Evolutionary conservation across 2,797 vertebrate genomes (phyloP).

Genomic region (Crocodylus rhombifer): DNA sequence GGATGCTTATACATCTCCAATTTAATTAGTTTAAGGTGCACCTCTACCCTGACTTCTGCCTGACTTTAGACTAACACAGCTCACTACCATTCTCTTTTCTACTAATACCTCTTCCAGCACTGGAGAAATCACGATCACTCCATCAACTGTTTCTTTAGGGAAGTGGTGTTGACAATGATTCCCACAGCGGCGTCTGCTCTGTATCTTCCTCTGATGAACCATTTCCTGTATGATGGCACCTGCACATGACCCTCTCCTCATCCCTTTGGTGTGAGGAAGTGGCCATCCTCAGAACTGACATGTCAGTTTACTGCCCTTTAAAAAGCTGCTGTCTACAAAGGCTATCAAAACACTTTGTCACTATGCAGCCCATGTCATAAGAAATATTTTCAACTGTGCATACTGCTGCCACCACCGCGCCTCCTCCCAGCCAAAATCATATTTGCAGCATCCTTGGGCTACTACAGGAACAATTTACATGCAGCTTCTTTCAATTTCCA

Average conservation of each 20-base stretch:
- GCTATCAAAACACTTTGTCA: too few relatives aligned
- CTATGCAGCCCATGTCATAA: too few relatives aligned
- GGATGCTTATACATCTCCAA: too few relatives aligned
- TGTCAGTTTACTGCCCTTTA: fast-evolving
- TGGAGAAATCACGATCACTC: fast-evolving
- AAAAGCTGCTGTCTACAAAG: not conserved
- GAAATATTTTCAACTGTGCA: too few relatives aligned
- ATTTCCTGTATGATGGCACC: not conserved
- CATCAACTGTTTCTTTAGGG: fast-evolving
- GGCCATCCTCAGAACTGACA: too few relatives aligned
- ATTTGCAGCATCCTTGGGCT: not conserved
- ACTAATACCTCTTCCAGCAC: fast-evolving
- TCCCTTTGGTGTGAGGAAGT: too few relatives aligned
- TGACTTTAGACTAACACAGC: too few relatives aligned
- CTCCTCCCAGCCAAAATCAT: not conserved
- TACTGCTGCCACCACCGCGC: not conserved
- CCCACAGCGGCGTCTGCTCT: not conserved
- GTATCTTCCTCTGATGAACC: fast-evolving
- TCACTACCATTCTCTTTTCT: not conserved
- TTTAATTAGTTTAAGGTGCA: too few relatives aligned
- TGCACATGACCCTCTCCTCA: fast-evolving
- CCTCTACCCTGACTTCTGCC: too few relatives aligned
- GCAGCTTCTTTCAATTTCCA: not conserved
- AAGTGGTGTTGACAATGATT: not conserved
- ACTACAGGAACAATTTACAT: too few relatives aligned